Evolutionary conservation across 2,888 invertebrate genomes (phyloP), one percentile per base, ranked within the genome.

Genomic region (Aporophyla nigra): DNA sequence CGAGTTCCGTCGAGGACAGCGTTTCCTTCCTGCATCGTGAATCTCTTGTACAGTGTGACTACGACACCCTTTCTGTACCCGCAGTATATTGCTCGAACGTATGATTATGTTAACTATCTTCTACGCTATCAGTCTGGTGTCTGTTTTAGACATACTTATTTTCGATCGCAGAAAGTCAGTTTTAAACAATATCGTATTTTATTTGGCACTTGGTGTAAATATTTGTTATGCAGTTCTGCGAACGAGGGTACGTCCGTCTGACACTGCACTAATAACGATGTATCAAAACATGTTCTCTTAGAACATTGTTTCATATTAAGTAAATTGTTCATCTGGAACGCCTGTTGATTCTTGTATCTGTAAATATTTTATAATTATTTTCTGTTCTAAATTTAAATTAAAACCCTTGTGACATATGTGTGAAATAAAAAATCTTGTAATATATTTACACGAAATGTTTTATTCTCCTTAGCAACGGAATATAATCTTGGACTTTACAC

Each of bases 391-490:
- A 92, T 91, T 89, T 93, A 93, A 95, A 94, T 93, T 93, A 91
- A 94, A 93, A 89, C 90, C 91, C 90, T 93, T 95, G 95, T 95
- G 94, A 95, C 95, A 95, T 96, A 96, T 92, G 96, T 96, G 96
- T 96, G 96, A 95, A 96, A 96, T 95, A 95, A 95, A 95, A 92
- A 94, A 94, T 90, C 93, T 94, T 96, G 96, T 96, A 96, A 95
- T 96, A 96, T 96, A 96, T 93, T 91, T 88, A 90, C 65, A 76
- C 53, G 27, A 76, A 74, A 75, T 58, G 85, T 89, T 92, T 91
- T 90, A 86, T 89, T 91, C 4, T 9, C 21, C 14, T 24, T 58
- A 46, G 24, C 62, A 54, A 54, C 7, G 14, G n/a, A 27, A 54
- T 49, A 49, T 54, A 43, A 62, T 19, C n/a, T 69, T 49, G 19